Base-by-base conservation (phyloP, 2,888 invertebrate species). In the Noctuana brunneofusca region DNA sequence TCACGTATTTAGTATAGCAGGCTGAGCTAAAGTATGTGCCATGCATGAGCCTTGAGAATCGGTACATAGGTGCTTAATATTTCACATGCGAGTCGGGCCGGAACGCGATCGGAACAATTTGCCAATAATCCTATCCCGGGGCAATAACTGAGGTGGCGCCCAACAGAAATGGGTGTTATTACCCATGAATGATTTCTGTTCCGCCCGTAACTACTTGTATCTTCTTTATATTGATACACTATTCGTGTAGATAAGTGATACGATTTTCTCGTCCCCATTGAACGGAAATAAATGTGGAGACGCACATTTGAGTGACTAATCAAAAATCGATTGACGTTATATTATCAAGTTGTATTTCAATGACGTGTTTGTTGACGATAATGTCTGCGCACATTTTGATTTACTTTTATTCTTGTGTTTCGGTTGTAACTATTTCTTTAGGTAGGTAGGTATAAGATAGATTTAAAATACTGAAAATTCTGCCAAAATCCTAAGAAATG, bases 61-160 rank as follows among this genome's bases (percentile, higher is more conserved):
- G 77, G 76, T 73, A 74, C 75, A 80, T 79, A 80, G 83, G 80
- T 82, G 84, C 81, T 88, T 86, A 87, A 88, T 88, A 89, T 87
- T 88, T 89, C 85, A 86, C 78, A 84, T 83, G 83, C 80, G 81
- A 81, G 76, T 75, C 79, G 75, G 78, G 72, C 73, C 78, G 85
- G 87, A 87, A 88, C 86, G 86, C 81, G 85, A 83, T 80, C 85
- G 80, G 87, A 89, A 87, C 88, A 88, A 89, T 89, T 89, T 87
- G 85, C 89, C 89, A 89, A 89, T 89, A 89, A 87, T 87, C 86
- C 87, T 82, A 84, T 84, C 86, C 81, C 79, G 75, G 76, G 80
- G 84, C 84, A 85, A 87, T 89, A 87, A 86, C 87, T 78, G 85
- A 83, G 84, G 82, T 84, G 84, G 82, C 81, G 81, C 79, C 79